Conservation (phyloP, 2,888 invertebrate genomes). For the Heliconius sara region DNA sequence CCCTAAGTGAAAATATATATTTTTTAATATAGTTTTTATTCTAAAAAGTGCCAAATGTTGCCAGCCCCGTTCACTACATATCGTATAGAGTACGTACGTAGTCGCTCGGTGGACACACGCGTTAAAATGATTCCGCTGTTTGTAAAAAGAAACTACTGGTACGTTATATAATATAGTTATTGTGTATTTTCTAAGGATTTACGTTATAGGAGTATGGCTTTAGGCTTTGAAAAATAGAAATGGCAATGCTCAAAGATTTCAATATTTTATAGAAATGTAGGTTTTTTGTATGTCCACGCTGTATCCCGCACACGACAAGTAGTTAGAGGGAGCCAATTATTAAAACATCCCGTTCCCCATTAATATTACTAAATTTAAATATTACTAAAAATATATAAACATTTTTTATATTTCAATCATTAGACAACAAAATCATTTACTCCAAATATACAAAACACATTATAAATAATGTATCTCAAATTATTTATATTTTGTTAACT, state of each 20-base stretch:
- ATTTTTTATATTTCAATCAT: too few species aligned
- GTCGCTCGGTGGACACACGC: constrained; percentile 53
- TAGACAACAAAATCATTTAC: neutral
- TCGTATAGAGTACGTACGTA: constrained; percentile 53
- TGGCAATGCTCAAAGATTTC: neutral
- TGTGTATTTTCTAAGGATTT: constrained; percentile 34
- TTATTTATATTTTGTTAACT: constrained; percentile 29
- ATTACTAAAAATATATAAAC: too few species aligned
- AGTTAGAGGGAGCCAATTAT: too few species aligned
- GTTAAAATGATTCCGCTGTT: constrained; percentile 56
- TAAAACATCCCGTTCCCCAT: neutral
- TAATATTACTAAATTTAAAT: too few species aligned
- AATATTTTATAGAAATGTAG: neutral
- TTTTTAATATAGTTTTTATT: neutral
- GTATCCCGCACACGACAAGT: neutral
- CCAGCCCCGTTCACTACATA: constrained; percentile 50
- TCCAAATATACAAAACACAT: neutral
- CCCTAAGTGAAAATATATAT: too few species aligned
- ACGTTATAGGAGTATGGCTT: neutral
- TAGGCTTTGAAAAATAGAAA: neutral
- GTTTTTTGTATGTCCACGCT: neutral
- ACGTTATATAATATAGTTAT: constrained; percentile 43
- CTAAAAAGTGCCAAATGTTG: constrained; percentile 49
- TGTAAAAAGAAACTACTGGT: constrained; percentile 50
- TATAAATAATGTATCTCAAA: neutral